Evolutionary conservation across 2,888 invertebrate species (phyloP).

Genomic region (Hyppa rectilinea): DNA sequence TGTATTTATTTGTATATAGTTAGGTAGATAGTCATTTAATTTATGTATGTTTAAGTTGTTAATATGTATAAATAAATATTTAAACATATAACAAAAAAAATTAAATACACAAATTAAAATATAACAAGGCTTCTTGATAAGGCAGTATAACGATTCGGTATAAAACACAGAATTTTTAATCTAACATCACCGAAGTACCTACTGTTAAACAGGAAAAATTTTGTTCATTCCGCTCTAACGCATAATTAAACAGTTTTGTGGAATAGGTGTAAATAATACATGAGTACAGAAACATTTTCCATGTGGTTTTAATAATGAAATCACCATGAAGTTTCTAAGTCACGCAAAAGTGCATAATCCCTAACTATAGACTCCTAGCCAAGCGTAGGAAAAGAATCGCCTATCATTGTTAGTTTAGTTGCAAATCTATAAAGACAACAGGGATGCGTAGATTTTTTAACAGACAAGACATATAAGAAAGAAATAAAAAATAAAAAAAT

Average conservation of each 20-base stretch:
- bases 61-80: no score
- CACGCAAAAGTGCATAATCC: not conserved
- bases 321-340: no score
- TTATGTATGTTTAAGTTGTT: no score
- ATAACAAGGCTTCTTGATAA: slow-evolving; percentile 8
- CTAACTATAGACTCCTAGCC: not conserved
- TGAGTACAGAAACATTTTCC: not conserved
- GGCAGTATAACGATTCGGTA: slow-evolving; percentile 3
- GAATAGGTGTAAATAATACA: not conserved
- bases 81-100: no score
- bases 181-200: not conserved
- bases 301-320: slow-evolving; percentile 4
- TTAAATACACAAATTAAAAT: slow-evolving; percentile 9
- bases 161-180: slow-evolving; percentile 5
- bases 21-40: no score
- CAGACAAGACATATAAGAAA: no score
- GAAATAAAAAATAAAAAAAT: no score
- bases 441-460: no score
- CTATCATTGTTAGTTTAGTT: no score
- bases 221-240: not conserved
- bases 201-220: slow-evolving; percentile 31
- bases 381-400: not conserved
- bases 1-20: no score
- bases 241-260: not conserved
- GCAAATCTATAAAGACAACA: no score